Percentiles rank a stretch among this genome's conserved stretches.
These are phyloP conservation scores for Petrosia ficiformis DNA, from an alignment of 37 sponge, comb jelly and placozoan genomes.

Conservation along the genomic window DNA sequence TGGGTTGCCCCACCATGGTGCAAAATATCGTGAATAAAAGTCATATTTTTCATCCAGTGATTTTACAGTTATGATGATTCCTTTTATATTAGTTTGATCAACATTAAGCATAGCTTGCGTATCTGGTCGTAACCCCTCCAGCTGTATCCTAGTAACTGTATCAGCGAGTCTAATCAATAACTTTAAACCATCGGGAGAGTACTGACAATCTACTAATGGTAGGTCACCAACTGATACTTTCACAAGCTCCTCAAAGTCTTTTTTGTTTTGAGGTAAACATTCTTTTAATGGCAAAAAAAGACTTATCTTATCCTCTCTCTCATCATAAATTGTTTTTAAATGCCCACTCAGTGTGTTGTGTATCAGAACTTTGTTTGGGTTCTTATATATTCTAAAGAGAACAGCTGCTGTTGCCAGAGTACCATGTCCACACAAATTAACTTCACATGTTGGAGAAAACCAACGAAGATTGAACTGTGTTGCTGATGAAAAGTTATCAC, in stretches of 20 bases:
- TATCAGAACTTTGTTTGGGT: constrained; percentile 24
- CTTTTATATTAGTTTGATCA: constrained; percentile 48
- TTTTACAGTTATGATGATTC: constrained; percentile 73
- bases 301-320: constrained; percentile 25
- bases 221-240: constrained; percentile 14
- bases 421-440: constrained; percentile 79
- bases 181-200: constrained; percentile 48
- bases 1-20: constrained; percentile 77
- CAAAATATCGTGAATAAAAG: constrained; percentile 80
- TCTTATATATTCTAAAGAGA: constrained; percentile 27
- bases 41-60: constrained; percentile 49
- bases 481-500: constrained; percentile 24
- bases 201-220: constrained; percentile 27
- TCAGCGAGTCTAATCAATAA: constrained; percentile 52
- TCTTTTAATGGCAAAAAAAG: constrained; percentile 47
- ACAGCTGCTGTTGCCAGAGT: constrained; percentile 74
- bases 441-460: constrained; percentile 82
- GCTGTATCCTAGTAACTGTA: background rate
- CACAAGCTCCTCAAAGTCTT: constrained; percentile 30
- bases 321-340: constrained; percentile 28
- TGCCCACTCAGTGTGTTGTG: constrained; percentile 47
- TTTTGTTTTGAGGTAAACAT: background rate
- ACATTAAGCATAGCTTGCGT: constrained; percentile 23
- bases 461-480: constrained; percentile 58
- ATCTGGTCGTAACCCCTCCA: constrained; percentile 31